A percentile compares a stretch with the other conserved stretches of the same genome.
Conservation (phyloP, 2,113 vertebrate genomes). For the Arvicanthis niloticus region DNA sequence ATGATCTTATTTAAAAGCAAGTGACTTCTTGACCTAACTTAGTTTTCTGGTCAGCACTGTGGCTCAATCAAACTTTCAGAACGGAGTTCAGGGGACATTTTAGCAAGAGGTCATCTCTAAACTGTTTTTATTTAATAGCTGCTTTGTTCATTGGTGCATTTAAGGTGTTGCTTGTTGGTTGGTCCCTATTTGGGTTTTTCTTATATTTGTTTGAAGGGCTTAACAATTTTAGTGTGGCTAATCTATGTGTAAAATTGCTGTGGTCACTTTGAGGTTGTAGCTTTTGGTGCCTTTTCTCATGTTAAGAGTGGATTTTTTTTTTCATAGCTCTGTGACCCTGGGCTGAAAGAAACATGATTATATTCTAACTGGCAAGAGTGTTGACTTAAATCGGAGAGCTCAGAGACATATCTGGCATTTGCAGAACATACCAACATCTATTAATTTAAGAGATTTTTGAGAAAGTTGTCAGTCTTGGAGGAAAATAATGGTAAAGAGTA, state of each 20-base stretch:
- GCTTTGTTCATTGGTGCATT: background rate
- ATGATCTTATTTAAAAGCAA: constrained; percentile 35
- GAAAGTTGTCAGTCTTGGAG: constrained; percentile 7
- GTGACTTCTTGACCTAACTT: constrained; percentile 9
- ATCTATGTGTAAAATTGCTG: background rate
- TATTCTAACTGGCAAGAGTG: constrained; percentile 26
- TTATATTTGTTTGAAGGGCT: constrained; percentile 4
- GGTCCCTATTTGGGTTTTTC: background rate
- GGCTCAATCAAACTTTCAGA: constrained; percentile 29
- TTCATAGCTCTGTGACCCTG: constrained; percentile 15
- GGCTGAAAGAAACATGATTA: background rate
- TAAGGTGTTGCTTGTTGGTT: constrained; percentile 1
- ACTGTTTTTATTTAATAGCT: constrained; percentile 59
- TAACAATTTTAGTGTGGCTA: constrained; percentile 16
- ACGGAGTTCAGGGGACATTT: background rate
- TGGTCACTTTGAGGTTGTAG: constrained; percentile 1
- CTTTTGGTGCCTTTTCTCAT: background rate
- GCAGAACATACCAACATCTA: constrained; percentile 25
- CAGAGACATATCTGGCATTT: background rate
- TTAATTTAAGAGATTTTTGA: constrained; percentile 48
- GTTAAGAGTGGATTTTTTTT: constrained; percentile 11
- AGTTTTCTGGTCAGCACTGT: background rate
- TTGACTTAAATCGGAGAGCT: constrained; percentile 14
- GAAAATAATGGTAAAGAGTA: constrained; percentile 1
- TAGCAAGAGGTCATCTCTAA: background rate